Evolutionary conservation across 2,113 vertebrate genomes (phyloP), one percentile per base, ranked within the genome.

Genomic region (Picathartes gymnocephalus): DNA sequence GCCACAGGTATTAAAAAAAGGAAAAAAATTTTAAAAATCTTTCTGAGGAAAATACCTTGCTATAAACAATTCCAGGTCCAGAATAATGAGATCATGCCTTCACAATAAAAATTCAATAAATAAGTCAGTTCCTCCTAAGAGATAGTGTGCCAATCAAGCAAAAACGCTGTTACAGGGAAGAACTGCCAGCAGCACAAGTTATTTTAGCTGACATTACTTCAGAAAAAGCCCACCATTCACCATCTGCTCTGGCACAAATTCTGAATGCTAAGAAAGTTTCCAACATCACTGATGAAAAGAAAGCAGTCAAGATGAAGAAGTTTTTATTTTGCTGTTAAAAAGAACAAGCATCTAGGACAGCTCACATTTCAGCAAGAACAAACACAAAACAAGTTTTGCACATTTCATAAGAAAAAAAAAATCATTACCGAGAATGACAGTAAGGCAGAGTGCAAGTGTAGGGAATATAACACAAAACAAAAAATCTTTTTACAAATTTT

Each of bases 201-300:
- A 96, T 97, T 96, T 96, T 93, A 94, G 93, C 79, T 95, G 95
- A 96, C 85, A 94, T 94, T 90, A 95, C 94, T 97, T 95, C 80
- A 94, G 89, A 96, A 93, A 90, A 93, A 91, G 81, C 91, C 96
- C 92, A 96, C 94, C 90, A 96, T 93, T 88, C 84, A 93, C 95
- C 94, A 96, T 96, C 95, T 96, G 94, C 92, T 97, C 93, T 88
- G 88, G 88, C 80, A 88, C 92, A 89, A 87, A 69, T 89, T 95
- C n/a, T 88, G 91, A 97, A 94, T 87, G 89, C 90, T 89, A 89
- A 94, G 79, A 77, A 91, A 96, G 54, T 92, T 95, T 95, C n/a
- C 74, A 80, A 30, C 90, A 94, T 53, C 81, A 73, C 53, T 85
- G 92, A 93, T 86, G 81, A 96, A 80, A 95, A 95, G 77, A 78